phyloP scores from a whole-genome alignment of 2,113 vertebrate species.

The Hemichromis elongatus region DNA sequence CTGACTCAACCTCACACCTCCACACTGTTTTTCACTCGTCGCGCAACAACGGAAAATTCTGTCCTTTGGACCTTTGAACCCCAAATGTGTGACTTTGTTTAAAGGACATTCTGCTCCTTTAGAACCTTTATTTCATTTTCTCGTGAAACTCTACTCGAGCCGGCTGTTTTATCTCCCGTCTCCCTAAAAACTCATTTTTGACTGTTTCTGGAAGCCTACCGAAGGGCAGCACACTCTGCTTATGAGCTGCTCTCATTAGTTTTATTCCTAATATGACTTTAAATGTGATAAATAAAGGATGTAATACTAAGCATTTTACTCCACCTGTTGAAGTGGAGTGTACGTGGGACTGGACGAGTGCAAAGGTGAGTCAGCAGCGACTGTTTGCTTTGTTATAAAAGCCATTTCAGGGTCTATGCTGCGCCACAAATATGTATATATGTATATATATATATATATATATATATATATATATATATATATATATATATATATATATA shows the following conservation, averaged over 20 bases:
- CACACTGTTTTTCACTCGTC: neutral
- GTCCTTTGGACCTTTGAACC: neutral
- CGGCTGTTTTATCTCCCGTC: rapidly evolving
- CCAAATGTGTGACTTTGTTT: neutral
- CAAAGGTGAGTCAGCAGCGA: neutral
- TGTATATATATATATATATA: too few species aligned
- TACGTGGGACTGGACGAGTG: neutral
- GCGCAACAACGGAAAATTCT: neutral
- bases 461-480: too few species aligned
- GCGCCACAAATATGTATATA: too few species aligned
- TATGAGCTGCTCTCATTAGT: rapidly evolving
- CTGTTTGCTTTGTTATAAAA: neutral
- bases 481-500: too few species aligned
- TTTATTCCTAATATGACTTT: neutral
- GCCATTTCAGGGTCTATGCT: neutral
- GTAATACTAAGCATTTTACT: neutral
- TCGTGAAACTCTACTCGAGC: rapidly evolving
- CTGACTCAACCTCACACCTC: neutral
- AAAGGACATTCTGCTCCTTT: neutral
- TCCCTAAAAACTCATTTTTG: rapidly evolving
- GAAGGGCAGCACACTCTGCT: neutral
- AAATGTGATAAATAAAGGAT: neutral
- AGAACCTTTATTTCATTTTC: neutral
- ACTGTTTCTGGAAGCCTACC: neutral
- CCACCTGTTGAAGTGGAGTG: rapidly evolving